Conservation (phyloP, 2,113 vertebrate species). For the Labrus mixtus region DNA sequence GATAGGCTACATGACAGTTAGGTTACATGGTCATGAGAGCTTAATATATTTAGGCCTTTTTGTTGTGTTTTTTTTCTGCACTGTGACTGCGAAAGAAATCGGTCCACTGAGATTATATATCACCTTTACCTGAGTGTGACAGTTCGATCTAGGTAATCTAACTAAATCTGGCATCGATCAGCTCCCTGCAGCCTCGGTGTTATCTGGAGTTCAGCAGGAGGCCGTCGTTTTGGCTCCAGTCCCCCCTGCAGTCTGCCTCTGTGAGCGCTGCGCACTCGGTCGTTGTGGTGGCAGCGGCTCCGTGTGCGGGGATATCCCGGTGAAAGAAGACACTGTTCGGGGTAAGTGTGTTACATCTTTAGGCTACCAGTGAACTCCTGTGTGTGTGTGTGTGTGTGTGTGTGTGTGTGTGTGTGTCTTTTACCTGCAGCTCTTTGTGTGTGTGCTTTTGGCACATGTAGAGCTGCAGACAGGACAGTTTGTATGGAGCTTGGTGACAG, state of each 20-base stretch:
- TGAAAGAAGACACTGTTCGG: slow-evolving; percentile 30
- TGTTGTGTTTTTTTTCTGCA: too few species aligned
- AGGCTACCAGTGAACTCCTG: too few species aligned
- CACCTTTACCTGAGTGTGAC: background rate
- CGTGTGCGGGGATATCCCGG: slow-evolving; percentile 64
- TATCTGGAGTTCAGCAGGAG: slow-evolving; percentile 31
- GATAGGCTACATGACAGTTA: too few species aligned
- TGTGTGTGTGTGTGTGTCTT: background rate
- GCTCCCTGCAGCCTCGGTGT: slow-evolving; percentile 4
- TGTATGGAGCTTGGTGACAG: slow-evolving; percentile 23
- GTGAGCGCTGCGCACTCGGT: slow-evolving; percentile 69
- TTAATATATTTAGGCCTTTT: too few species aligned
- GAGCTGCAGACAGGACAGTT: slow-evolving; percentile 9
- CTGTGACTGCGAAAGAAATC: background rate
- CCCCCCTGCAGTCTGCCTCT: slow-evolving; percentile 64
- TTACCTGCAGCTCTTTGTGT: background rate
- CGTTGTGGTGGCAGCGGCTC: slow-evolving; percentile 73
- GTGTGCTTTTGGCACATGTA: background rate
- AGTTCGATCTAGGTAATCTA: background rate
- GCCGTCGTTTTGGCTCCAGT: slow-evolving; percentile 69
- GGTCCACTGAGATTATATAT: background rate
- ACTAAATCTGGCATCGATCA: background rate
- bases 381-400: slow-evolving; percentile 2
- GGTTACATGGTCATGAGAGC: too few species aligned
- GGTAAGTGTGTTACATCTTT: slow-evolving; percentile 53